Evolutionary conservation across 2,888 invertebrate species (phyloP), one percentile per base, ranked within the genome.

Genomic region (Ornithoptera alexandrae): DNA sequence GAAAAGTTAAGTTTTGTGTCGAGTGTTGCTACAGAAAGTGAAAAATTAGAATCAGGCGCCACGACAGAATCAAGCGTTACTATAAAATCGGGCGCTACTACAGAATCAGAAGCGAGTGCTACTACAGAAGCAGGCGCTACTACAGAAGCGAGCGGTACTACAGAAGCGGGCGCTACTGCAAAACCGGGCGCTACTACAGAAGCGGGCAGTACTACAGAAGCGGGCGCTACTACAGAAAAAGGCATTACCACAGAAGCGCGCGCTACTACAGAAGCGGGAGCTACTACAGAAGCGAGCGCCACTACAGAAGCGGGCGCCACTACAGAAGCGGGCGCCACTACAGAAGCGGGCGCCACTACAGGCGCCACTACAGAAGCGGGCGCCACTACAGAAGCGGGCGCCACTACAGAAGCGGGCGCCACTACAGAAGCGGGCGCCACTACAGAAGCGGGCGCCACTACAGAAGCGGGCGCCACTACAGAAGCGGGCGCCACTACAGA

Each of bases 1-100:
- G 64, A 60, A 30, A 63, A 67, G 24, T 22, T 50, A 42, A 30
- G 39, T 62, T 46, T 58, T 24, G 50, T 24, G 46, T 20, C 20
- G 3, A 63, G 66, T 66, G 58, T 58, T 20, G 22, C 50, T 20
- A 56, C 67, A 59, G 69, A 69, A 64, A 36, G 17, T 15, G 62
- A 18, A 58, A 22, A 53, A 30, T 46, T 4, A 22, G 67, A 67
- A 65, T 46, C 68, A 7, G 10, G 39, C 39, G 10, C 39, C 1
- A 39, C 7, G 1, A 10, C 10, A 39, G 10, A 39, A 39, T 1
- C 10, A 1, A 0, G 1, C 7, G 7, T 7, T 10, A 39, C 10
- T 39, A 8, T 1, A 39, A 5, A 2, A 2, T 18, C 20, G 3
- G 53, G 66, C 62, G 58, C 30, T 30, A 30, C 3, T 30, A 30